These are phyloP conservation scores for Chrysodeixis includens DNA, from an alignment of 2,888 invertebrate genomes.

Conservation along the genomic window DNA sequence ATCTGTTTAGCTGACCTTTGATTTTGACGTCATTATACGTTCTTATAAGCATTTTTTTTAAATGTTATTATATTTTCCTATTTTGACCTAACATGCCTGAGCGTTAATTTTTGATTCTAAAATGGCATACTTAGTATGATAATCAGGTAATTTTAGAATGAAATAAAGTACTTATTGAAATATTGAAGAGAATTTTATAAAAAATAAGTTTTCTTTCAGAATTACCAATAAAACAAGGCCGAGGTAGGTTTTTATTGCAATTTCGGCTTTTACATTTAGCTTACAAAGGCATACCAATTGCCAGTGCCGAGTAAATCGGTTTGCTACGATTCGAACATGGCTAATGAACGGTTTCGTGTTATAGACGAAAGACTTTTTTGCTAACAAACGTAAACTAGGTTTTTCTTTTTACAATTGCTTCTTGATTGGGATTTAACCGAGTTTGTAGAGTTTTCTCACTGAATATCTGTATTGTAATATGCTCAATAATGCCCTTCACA, in stretches of 20 bases:
- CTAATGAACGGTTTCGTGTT: conserved; percentile 25
- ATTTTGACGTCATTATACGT: no score
- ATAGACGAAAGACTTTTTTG: background rate
- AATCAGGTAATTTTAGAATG: no score
- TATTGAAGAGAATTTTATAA: no score
- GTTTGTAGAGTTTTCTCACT: background rate
- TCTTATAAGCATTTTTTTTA: no score
- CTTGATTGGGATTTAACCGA: background rate
- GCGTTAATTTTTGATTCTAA: no score
- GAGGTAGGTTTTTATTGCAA: background rate
- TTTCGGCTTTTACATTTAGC: conserved; percentile 7
- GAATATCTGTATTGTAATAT: background rate
- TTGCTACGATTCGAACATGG: conserved; percentile 17
- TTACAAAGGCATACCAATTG: conserved; percentile 7
- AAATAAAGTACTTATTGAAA: no score
- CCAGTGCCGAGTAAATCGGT: background rate
- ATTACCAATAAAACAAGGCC: background rate
- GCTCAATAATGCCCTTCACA: no score
- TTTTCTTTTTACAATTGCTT: background rate
- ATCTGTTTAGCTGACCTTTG: no score
- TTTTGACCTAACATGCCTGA: no score
- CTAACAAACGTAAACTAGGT: background rate
- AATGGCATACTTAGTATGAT: no score
- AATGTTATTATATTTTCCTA: no score
- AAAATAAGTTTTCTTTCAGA: background rate